These are phyloP conservation scores for Chionodraco myersi DNA, from an alignment of 2,113 vertebrate genomes.

Conservation along the genomic window DNA sequence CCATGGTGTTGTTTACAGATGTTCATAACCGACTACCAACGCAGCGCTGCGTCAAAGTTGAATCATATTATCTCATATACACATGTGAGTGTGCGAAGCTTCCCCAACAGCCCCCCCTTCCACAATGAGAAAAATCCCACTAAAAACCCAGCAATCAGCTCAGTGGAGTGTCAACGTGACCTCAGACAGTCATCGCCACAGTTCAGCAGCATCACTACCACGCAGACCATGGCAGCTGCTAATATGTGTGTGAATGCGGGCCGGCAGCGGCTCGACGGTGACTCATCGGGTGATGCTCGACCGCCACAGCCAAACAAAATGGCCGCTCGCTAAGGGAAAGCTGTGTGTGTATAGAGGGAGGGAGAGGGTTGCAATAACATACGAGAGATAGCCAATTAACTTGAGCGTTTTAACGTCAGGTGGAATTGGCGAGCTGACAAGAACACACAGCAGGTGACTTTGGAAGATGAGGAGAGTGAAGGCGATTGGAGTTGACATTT, in stretches of 20 bases:
- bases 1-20: neutral
- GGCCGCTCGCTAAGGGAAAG: slow-evolving; percentile 1
- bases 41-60: neutral
- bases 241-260: slow-evolving; percentile 59
- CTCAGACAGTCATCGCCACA: slow-evolving; percentile 49
- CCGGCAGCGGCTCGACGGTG: slow-evolving; percentile 37
- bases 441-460: slow-evolving; percentile 37
- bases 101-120: slow-evolving; percentile 4
- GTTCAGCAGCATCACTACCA: slow-evolving; percentile 59
- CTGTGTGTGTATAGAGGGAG: neutral
- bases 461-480: neutral
- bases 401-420: slow-evolving; percentile 31
- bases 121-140: slow-evolving; percentile 2
- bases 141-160: slow-evolving; percentile 37
- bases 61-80: neutral
- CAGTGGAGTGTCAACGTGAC: slow-evolving; percentile 33
- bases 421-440: slow-evolving; percentile 19
- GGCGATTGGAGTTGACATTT: slow-evolving; percentile 58
- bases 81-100: neutral
- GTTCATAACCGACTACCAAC: neutral
- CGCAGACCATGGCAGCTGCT: slow-evolving; percentile 63
- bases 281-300: slow-evolving; percentile 59
- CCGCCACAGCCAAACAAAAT: slow-evolving; percentile 28
- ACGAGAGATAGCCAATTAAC: slow-evolving; percentile 19
- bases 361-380: slow-evolving; percentile 7